phyloP scores from a whole-genome alignment of 2,888 invertebrate species.

The Drosophila quinaria region DNA sequence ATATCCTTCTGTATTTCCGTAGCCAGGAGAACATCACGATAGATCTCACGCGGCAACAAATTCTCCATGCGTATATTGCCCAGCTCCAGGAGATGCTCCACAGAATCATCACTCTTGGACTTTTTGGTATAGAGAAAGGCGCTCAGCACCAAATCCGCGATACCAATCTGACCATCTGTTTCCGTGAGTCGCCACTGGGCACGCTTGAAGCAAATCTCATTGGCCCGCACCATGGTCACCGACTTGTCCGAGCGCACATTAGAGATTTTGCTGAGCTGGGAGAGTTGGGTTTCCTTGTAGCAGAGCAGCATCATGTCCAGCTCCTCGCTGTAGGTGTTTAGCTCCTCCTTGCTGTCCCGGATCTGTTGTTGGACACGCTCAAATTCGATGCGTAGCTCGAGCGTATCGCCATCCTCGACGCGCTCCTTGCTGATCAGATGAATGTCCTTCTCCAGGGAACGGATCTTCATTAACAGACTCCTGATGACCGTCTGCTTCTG shows the following conservation, averaged over 20 bases:
- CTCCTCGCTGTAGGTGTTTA: conserved; percentile 96
- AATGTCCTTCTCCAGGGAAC: conserved; percentile 95
- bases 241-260: conserved; percentile 90
- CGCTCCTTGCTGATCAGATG: conserved; percentile 94
- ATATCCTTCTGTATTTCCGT: conserved; percentile 93
- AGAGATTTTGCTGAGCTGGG: conserved; percentile 87
- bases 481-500: conserved; percentile 93
- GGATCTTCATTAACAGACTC: conserved; percentile 92
- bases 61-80: conserved; percentile 98
- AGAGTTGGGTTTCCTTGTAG: conserved; percentile 92
- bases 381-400: conserved; percentile 89
- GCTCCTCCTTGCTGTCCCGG: conserved; percentile 94
- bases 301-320: conserved; percentile 97
- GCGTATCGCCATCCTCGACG: conserved; percentile 89
- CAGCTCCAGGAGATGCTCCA: conserved; percentile 97
- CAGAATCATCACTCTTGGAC: conserved; percentile 98
- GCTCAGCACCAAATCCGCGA: conserved; percentile 97
- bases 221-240: conserved; percentile 92
- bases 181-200: conserved; percentile 99
- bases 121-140: conserved; percentile 99
- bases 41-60: conserved; percentile 96
- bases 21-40: conserved; percentile 94
- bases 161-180: conserved; percentile 98
- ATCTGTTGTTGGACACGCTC: conserved; percentile 90
- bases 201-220: conserved; percentile 99